phyloP scores from a whole-genome alignment of 37 sponge, comb jelly and placozoan species.

The Eunapius fragilis region DNA sequence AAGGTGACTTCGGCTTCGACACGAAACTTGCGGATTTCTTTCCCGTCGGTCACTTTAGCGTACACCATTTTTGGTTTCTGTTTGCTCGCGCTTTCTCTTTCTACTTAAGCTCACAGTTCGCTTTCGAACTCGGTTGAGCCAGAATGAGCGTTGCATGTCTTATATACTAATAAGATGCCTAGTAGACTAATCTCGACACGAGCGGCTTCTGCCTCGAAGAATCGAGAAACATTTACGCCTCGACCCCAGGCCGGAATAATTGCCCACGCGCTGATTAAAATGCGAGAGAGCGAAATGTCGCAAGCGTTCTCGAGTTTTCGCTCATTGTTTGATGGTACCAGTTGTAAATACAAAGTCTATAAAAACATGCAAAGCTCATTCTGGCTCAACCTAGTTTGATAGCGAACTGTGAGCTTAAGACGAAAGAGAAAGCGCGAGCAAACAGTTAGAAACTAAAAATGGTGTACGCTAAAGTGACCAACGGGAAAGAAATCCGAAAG shows the following conservation, averaged over 20 bases:
- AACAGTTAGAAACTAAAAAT: not conserved
- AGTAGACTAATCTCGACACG: too few relatives aligned
- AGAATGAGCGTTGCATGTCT: not conserved
- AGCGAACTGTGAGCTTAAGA: not conserved
- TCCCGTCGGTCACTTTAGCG: constrained; percentile 39
- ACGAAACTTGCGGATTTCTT: constrained; percentile 32
- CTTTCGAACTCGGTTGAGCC: not conserved
- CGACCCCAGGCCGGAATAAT: too few relatives aligned
- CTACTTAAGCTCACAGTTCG: not conserved
- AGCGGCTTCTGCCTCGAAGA: not conserved
- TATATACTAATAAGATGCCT: not conserved
- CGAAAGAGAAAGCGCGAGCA: not conserved
- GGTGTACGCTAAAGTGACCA: constrained; percentile 24
- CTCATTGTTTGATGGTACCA: too few relatives aligned
- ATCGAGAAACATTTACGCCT: not conserved
- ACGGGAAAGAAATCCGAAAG: constrained; percentile 22
- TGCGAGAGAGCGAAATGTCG: too few relatives aligned
- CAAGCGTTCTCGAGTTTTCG: not conserved
- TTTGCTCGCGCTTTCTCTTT: not conserved
- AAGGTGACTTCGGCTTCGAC: constrained; percentile 13
- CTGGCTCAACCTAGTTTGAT: not conserved
- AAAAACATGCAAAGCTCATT: not conserved
- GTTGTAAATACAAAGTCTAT: not conserved
- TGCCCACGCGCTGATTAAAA: too few relatives aligned
- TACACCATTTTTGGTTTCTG: constrained; percentile 26